Evolutionary conservation across 2,797 vertebrate genomes (phyloP).

Genomic region (Gambelia wislizenii): DNA sequence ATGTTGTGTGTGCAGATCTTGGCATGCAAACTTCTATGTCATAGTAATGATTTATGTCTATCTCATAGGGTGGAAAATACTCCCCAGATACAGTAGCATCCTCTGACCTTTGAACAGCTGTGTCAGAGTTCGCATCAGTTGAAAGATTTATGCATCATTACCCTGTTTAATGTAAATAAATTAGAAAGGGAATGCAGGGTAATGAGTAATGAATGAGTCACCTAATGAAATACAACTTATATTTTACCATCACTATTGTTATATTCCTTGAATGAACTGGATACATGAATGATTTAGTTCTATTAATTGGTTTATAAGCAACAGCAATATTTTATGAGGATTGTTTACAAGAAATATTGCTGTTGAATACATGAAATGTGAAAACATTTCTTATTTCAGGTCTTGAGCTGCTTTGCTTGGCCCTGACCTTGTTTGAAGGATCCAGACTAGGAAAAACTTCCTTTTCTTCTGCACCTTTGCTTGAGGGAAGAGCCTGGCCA

Average conservation of each 20-base stretch:
- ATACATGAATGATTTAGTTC: not conserved
- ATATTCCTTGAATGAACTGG: slow-evolving; percentile 8
- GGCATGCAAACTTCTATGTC: not conserved
- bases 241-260: not conserved
- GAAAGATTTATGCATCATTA: not conserved
- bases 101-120: not conserved
- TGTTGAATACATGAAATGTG: not conserved
- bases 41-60: not conserved
- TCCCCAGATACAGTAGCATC: too few relatives aligned
- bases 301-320: not conserved
- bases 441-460: not conserved
- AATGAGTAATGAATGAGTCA: not conserved
- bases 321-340: not conserved
- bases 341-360: not conserved
- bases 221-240: not conserved
- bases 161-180: not conserved
- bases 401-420: not conserved
- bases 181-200: not conserved
- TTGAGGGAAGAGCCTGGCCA: not conserved
- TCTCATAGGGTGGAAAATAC: not conserved
- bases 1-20: not conserved
- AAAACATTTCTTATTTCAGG: not conserved
- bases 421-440: not conserved
- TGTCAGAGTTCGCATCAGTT: not conserved
- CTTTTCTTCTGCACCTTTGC: not conserved